Evolutionary conservation across 1,140 invertebrate species (phyloP).

Genomic region (Hypothenemus hampei): DNA sequence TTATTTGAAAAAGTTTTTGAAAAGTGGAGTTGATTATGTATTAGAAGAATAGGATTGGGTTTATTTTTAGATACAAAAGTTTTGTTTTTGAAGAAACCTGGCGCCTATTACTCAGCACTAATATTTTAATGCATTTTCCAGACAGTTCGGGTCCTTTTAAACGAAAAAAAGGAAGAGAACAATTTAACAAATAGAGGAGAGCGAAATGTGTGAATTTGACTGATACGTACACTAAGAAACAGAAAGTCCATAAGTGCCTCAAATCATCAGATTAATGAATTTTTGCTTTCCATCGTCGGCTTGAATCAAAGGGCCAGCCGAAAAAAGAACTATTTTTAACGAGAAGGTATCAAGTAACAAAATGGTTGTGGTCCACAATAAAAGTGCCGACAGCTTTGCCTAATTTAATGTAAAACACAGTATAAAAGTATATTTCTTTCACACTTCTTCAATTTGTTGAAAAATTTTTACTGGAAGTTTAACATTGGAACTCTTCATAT

Average conservation of each 20-base stretch:
- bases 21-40: too few relatives aligned
- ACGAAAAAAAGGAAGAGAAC: background rate
- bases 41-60: too few relatives aligned
- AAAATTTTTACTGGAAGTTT: too few relatives aligned
- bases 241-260: conserved; percentile 2
- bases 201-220: conserved; percentile 23
- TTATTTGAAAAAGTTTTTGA: too few relatives aligned
- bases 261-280: conserved; percentile 18
- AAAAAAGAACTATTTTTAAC: conserved; percentile 12
- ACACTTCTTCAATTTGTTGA: too few relatives aligned
- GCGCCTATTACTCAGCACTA: conserved; percentile 2
- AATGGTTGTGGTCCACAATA: conserved; percentile 7
- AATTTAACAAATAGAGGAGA: conserved; percentile 1
- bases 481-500: too few relatives aligned
- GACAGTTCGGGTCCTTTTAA: too few relatives aligned
- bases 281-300: conserved; percentile 16
- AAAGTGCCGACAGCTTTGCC: conserved; percentile 15
- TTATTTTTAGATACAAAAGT: too few relatives aligned
- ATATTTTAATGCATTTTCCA: too few relatives aligned
- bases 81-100: too few relatives aligned
- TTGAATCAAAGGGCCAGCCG: conserved; percentile 5
- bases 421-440: too few relatives aligned
- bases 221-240: conserved; percentile 14
- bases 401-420: conserved; percentile 18
- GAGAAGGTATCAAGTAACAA: conserved; percentile 19